Conservation (phyloP, 2,888 invertebrate genomes). For the Oxytorus armatus region DNA sequence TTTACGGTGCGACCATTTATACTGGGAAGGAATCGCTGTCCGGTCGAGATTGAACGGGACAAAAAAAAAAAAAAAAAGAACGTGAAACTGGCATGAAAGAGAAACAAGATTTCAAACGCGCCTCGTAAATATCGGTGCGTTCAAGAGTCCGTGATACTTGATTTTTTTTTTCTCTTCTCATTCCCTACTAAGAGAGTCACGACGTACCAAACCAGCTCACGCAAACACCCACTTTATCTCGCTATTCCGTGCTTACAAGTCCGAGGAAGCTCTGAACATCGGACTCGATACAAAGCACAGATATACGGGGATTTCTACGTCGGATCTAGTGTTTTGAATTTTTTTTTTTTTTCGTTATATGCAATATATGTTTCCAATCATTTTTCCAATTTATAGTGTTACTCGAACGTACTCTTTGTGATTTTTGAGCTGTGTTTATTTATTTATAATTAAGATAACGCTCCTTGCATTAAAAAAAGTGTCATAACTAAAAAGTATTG, state of each 20-base stretch:
- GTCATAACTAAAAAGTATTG: neutral
- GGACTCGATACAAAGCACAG: slow-evolving; percentile 19
- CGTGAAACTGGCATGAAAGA: slow-evolving; percentile 43
- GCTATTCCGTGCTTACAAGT: slow-evolving; percentile 8
- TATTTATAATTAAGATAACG: neutral
- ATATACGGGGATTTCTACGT: too few relatives aligned
- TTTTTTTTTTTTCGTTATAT: too few relatives aligned
- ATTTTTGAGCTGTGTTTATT: too few relatives aligned
- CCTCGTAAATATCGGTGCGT: slow-evolving; percentile 63
- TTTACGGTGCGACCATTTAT: slow-evolving; percentile 67
- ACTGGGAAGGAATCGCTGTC: slow-evolving; percentile 23
- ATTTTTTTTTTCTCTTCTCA: slow-evolving; percentile 28
- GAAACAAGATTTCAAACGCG: slow-evolving; percentile 55
- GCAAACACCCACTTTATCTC: slow-evolving; percentile 43
- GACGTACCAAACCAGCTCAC: slow-evolving; percentile 8
- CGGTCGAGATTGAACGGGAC: slow-evolving; percentile 22
- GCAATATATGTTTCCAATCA: neutral
- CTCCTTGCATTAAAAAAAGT: neutral
- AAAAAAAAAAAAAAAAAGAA: slow-evolving; percentile 38
- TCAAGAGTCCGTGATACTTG: slow-evolving; percentile 47
- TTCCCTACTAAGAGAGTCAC: slow-evolving; percentile 24
- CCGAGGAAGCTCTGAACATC: slow-evolving; percentile 41
- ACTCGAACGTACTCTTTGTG: too few relatives aligned
- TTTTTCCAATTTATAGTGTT: too few relatives aligned
- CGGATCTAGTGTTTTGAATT: neutral